Evolutionary conservation across 2,797 vertebrate species (phyloP).

Genomic region (Spatula versicolor): DNA sequence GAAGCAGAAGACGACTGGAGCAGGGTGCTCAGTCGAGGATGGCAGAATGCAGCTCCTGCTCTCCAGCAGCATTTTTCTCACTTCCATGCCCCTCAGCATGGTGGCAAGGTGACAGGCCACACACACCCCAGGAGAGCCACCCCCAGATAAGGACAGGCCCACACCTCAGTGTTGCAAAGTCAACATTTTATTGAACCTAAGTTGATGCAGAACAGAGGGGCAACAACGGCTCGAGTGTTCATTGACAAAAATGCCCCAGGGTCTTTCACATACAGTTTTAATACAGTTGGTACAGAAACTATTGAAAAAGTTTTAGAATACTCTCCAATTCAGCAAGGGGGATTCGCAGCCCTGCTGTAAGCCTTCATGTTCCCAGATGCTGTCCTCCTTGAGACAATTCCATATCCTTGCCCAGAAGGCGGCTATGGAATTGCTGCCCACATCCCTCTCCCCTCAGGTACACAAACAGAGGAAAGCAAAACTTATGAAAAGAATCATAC

Average conservation of each 20-base stretch:
- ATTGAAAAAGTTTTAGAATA: neutral
- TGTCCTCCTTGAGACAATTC: neutral
- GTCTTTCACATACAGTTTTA: constrained; percentile 8
- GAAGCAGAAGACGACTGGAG: neutral
- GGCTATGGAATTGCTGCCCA: neutral
- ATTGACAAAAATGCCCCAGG: constrained; percentile 10
- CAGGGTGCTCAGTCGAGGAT: fast-evolving
- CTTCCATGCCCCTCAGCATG: fast-evolving
- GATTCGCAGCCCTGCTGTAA: neutral
- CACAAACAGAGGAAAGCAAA: neutral
- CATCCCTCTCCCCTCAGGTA: neutral
- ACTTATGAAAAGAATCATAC: neutral
- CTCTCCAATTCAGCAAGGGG: neutral
- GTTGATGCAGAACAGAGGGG: constrained; percentile 76
- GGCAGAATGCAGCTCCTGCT: neutral
- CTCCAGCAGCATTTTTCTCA: fast-evolving
- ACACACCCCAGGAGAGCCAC: fast-evolving
- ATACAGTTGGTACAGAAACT: constrained; percentile 7
- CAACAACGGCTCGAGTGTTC: constrained; percentile 71
- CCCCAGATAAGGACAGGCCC: neutral
- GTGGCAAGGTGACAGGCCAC: fast-evolving
- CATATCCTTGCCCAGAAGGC: constrained; percentile 13
- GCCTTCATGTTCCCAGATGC: neutral
- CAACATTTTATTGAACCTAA: constrained; percentile 85
- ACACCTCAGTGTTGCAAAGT: constrained; percentile 56